Base-by-base conservation (phyloP, 2,888 invertebrate species). In the Theristus sp. region DNA sequence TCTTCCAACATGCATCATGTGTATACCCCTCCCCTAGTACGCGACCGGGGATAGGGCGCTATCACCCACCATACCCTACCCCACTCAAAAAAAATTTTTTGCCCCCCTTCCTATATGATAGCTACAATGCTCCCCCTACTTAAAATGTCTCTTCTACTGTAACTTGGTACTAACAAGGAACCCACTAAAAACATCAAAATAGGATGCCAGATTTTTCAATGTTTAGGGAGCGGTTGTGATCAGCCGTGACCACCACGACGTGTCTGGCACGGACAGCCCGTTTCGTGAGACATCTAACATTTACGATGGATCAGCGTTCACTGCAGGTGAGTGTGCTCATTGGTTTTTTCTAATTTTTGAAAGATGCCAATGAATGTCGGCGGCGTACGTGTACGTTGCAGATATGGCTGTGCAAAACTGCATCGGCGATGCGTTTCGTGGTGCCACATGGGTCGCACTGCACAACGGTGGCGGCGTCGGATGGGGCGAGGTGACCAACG, bases 401-500 rank as follows among this genome's bases (percentile, higher is more conserved):
- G 80, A 80, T 66, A 81, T 81, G 81, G 81, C 82, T 1, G 78
- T 82, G 1, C 82, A 82, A 68, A 82, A 82, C 66, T 77, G 75
- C 59, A 78, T 81, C 60, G 81, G 81, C 1, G 79, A 80, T 70
- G 75, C 80, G 10, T 79, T 80, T 67, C 73, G 82, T 49, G 82
- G 82, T 2, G 82, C 82, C 26, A 82, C 81, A 1, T 82, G 82
- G 82, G 80, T 82, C 17, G 77, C 81, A 2, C 64, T 73, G 25
- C 73, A 73, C 65, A 73, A 73, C 61, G 73, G 73, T 20, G 73
- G 73, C 29, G 73, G 73, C 26, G 72, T 73, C 26, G 73, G 73
- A 62, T 78, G 80, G 81, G 81, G 82, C n/a, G 81, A 82, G 70
- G 82, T 79, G 2, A 79, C 80, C 22, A 82, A 82, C 69, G 82